Conservation (phyloP, 2,797 vertebrate genomes). For the Phataginus tricuspis region DNA sequence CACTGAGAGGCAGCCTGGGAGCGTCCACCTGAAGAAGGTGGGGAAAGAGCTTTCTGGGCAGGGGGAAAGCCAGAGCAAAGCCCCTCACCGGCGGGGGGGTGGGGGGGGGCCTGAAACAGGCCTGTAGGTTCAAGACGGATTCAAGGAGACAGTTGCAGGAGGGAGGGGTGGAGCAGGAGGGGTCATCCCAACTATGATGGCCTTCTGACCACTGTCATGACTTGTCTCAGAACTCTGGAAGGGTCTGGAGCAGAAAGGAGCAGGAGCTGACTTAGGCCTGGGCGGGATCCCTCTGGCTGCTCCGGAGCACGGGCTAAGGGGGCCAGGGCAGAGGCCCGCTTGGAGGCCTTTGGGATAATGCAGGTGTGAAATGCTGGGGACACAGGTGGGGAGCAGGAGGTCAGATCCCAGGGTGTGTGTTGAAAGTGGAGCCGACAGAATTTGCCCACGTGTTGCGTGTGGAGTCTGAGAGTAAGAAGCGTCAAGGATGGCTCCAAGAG, state of each 20-base stretch:
- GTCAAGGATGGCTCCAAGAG: not conserved
- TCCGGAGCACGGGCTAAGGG: accelerated
- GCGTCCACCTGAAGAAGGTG: accelerated
- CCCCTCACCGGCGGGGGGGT: accelerated
- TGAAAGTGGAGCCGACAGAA: accelerated
- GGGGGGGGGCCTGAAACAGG: too few relatives aligned
- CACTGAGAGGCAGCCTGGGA: accelerated
- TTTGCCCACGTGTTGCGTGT: accelerated
- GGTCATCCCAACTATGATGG: accelerated
- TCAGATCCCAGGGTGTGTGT: accelerated
- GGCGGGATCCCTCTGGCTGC: not conserved
- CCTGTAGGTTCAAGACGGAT: not conserved
- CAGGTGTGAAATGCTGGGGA: accelerated
- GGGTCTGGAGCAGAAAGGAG: not conserved
- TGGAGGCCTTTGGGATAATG: accelerated
- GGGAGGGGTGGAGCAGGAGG: not conserved
- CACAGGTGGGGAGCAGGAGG: accelerated
- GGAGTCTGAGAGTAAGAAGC: not conserved
- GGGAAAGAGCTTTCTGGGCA: not conserved
- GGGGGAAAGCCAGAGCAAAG: not conserved
- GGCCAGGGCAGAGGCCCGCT: not conserved
- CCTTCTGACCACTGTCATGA: not conserved
- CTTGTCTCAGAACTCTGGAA: not conserved
- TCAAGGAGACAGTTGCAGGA: not conserved
- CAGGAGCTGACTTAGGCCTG: accelerated